These are phyloP conservation scores for Decapterus maruadsi DNA, from an alignment of 2,797 vertebrate genomes.

Conservation along the genomic window DNA sequence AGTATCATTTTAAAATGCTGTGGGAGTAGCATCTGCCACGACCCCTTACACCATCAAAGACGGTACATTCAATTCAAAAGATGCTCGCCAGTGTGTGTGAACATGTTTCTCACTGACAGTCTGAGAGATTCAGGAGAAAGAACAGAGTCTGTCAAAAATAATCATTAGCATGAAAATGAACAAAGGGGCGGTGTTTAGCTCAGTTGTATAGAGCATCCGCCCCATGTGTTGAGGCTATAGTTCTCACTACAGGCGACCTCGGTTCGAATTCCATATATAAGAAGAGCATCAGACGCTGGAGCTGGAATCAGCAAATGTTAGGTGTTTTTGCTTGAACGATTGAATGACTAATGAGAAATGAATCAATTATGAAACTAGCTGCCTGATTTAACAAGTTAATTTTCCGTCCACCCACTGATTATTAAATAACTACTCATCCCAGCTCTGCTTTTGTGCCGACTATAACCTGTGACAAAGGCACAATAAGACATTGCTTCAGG, in stretches of 20 bases:
- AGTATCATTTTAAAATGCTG: slow-evolving; percentile 39
- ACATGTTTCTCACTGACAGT: neutral
- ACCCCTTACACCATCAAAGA: slow-evolving; percentile 13
- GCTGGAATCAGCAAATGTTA: neutral
- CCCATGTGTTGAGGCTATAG: too few species aligned
- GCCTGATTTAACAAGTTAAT: neutral
- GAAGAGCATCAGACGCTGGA: neutral
- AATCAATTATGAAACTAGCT: neutral
- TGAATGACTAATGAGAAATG: neutral
- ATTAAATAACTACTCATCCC: neutral
- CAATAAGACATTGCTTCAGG: neutral
- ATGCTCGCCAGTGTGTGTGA: neutral
- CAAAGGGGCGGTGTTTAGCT: too few species aligned
- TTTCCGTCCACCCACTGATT: neutral
- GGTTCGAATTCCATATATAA: too few species aligned
- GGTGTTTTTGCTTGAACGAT: neutral
- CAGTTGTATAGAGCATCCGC: too few species aligned
- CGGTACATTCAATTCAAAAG: neutral
- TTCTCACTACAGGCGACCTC: too few species aligned
- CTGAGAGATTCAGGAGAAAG: slow-evolving; percentile 2
- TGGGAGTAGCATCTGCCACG: slow-evolving; percentile 4
- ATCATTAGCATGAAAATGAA: neutral
- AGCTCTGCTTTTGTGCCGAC: neutral
- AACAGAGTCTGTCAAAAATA: slow-evolving; percentile 2
- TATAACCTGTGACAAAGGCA: neutral